A percentile compares a stretch with the other conserved stretches of the same genome.
phyloP scores from a whole-genome alignment of 2,797 vertebrate species.

The Sebastes cheni region DNA sequence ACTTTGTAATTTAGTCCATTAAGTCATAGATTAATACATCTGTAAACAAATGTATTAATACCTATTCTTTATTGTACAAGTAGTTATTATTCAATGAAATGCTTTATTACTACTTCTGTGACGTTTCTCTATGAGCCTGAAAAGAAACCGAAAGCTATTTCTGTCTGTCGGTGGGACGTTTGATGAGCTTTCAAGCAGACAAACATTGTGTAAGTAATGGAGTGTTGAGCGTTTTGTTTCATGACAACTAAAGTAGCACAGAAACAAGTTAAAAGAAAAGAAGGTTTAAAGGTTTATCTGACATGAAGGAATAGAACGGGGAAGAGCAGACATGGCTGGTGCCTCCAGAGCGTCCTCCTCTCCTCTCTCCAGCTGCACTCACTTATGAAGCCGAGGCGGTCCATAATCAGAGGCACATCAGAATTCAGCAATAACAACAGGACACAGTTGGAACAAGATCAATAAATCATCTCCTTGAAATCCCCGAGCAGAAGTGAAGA shows the following conservation, averaged over 20 bases:
- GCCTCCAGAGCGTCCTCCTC: not conserved
- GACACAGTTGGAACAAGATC: constrained; percentile 60
- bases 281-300: not conserved
- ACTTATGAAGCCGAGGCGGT: constrained; percentile 12
- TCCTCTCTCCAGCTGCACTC: constrained; percentile 32
- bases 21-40: too few species aligned
- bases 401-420: constrained; percentile 51
- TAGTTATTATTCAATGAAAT: too few species aligned
- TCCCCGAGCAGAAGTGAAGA: constrained; percentile 57
- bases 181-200: not conserved
- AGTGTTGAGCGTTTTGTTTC: not conserved
- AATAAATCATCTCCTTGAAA: constrained; percentile 66
- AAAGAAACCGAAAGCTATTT: not conserved
- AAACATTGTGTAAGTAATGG: not conserved
- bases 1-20: too few species aligned
- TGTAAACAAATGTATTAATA: too few species aligned
- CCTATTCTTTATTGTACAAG: too few species aligned
- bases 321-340: not conserved
- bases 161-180: not conserved
- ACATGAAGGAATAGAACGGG: not conserved
- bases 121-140: not conserved
- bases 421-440: constrained; percentile 50
- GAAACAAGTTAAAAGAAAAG: not conserved
- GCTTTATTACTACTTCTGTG: too few species aligned
- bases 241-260: not conserved